A percentile compares a stretch with the other conserved stretches of the same genome.
Evolutionary conservation across 2,113 vertebrate genomes (phyloP).

Genomic region (Vimba vimba): DNA sequence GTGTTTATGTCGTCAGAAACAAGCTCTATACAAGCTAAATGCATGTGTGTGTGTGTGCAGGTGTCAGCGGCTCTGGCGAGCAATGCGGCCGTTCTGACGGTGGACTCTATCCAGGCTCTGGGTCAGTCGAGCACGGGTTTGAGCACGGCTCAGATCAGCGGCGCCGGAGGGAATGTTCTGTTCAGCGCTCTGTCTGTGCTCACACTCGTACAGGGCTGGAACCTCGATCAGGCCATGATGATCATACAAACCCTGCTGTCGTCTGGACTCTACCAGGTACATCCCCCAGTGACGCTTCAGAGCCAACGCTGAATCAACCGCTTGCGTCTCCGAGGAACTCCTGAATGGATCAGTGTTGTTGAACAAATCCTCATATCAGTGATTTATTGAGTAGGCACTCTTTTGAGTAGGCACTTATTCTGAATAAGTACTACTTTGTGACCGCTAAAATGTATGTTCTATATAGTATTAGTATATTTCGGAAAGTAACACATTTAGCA

Average conservation of each 20-base stretch:
- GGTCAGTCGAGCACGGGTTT: slow-evolving; percentile 62
- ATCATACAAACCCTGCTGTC: slow-evolving; percentile 62
- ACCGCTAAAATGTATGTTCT: too few species aligned
- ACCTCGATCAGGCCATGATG: slow-evolving; percentile 64
- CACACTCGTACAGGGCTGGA: slow-evolving; percentile 64
- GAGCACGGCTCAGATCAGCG: slow-evolving; percentile 62
- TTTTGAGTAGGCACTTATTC: too few species aligned
- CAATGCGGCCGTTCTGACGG: slow-evolving; percentile 59
- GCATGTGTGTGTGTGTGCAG: slow-evolving; percentile 57
- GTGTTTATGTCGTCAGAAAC: too few species aligned
- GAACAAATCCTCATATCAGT: background rate
- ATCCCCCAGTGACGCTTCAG: background rate
- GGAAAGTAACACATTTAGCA: too few species aligned
- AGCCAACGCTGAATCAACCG: background rate
- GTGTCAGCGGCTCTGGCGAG: slow-evolving; percentile 65
- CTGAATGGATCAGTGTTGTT: background rate
- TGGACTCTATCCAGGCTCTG: slow-evolving; percentile 50
- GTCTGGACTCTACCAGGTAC: slow-evolving; percentile 64
- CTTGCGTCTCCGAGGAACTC: background rate
- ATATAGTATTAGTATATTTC: too few species aligned
- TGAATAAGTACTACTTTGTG: too few species aligned
- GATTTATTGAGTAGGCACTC: too few species aligned
- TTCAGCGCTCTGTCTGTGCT: slow-evolving; percentile 41
- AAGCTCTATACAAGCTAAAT: too few species aligned
- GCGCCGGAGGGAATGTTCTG: slow-evolving; percentile 32